Evolutionary conservation across 1,140 invertebrate species (phyloP), one percentile per base, ranked within the genome.

Genomic region (Heliconius nattereri): DNA sequence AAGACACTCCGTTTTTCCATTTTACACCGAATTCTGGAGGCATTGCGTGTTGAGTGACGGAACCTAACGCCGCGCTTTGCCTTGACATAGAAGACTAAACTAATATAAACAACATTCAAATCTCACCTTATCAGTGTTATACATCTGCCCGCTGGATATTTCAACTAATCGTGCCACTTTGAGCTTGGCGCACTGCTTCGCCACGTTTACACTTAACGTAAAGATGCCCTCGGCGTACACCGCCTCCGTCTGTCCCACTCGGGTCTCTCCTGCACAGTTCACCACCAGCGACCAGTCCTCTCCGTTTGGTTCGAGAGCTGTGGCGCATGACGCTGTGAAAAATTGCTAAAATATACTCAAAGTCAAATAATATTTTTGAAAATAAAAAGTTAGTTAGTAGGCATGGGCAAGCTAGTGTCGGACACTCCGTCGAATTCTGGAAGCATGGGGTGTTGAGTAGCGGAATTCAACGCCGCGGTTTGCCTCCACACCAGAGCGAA

Each of bases 251-350:
- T 98, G 98, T 26, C 97, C 97, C 82, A 96, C 96, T 93, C 98
- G 97, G 2, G 98, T 98, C 94, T 99, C 98, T 9, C 97, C 97
- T 16, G 98, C 98, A 89, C 98, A 97, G 94, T 99, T 98, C 73
- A 98, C 96, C 35, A 98, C 97, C 94, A 96, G 96, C 89, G 97
- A 97, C 96, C 97, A 98, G 13, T 92, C 88, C 2, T 83, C 87
- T 60, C 95, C 95, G 29, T 95, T 91, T 71, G 95, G 95, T 75
- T 95, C 93, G 90, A 98, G 97, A 1, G 97, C 97, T 87, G 95
- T 96, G 87, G 97, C 96, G 90, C 97, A 97, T 84, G 97, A 97
- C 85, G 95, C 97, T 98, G 87, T 1, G 85, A 80, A 71, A n/a
- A 54, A 11, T 0, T 26, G 35, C 7, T 37, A 16, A 52, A 40